Conservation (phyloP, 2,113 vertebrate genomes). For the Amazona guildingii region DNA sequence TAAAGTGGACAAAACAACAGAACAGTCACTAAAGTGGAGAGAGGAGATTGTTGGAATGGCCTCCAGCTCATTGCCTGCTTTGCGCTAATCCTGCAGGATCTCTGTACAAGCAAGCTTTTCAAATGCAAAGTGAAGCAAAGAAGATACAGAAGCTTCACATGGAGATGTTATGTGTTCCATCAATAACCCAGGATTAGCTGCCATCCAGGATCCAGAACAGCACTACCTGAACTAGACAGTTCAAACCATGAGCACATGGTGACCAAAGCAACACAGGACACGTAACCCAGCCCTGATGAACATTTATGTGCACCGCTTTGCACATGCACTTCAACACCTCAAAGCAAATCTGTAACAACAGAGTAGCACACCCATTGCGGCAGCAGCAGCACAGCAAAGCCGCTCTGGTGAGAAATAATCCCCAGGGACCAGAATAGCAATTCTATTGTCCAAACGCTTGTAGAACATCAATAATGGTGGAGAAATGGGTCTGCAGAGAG, state of each 20-base stretch:
- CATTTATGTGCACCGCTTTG: background rate
- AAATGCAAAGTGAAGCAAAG: background rate
- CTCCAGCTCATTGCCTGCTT: background rate
- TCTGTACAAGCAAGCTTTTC: background rate
- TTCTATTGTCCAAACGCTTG: background rate
- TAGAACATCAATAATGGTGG: background rate
- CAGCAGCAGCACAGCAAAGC: background rate
- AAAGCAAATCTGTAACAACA: background rate
- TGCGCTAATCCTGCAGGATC: background rate
- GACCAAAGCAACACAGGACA: background rate
- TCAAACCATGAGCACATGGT: background rate
- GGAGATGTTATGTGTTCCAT: background rate
- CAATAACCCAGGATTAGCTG: background rate
- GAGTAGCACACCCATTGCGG: accelerated
- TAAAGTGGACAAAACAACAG: background rate
- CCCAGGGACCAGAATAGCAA: background rate
- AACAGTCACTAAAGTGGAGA: background rate
- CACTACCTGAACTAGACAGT: background rate
- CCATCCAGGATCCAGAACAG: background rate
- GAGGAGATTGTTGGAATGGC: background rate
- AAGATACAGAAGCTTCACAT: background rate
- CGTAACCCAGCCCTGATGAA: accelerated
- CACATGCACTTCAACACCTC: background rate
- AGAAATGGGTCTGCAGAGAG: background rate
- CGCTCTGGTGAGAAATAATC: background rate